Percentiles rank a stretch among this genome's conserved stretches.
Evolutionary conservation across 2,797 vertebrate species (phyloP).

Genomic region (Fringilla coelebs): DNA sequence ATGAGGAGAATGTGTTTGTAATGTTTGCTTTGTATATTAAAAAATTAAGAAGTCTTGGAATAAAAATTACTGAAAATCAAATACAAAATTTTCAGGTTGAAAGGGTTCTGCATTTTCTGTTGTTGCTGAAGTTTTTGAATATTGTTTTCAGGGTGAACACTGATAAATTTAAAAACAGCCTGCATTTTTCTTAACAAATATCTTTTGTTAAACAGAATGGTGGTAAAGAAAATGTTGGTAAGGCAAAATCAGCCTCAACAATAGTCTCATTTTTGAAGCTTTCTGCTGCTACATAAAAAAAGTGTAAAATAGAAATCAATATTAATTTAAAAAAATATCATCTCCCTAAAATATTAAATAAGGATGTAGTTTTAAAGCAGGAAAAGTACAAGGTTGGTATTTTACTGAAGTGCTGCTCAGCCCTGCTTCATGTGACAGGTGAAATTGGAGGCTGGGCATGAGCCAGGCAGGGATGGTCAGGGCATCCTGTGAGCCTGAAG

Average conservation of each 20-base stretch:
- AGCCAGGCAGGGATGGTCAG: background rate
- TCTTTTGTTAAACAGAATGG: background rate
- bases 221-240: background rate
- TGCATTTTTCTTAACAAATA: background rate
- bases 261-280: background rate
- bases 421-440: background rate
- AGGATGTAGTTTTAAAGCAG: background rate
- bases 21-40: background rate
- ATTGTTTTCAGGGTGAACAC: background rate
- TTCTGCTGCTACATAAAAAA: background rate
- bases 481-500: background rate
- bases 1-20: background rate
- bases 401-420: background rate
- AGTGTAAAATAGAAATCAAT: background rate
- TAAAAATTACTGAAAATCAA: background rate
- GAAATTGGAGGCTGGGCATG: background rate
- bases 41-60: background rate
- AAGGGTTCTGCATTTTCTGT: background rate
- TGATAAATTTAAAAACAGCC: background rate
- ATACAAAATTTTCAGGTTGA: background rate
- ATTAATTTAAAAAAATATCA: background rate
- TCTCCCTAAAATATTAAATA: background rate
- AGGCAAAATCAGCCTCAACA: background rate
- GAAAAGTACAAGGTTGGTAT: background rate
- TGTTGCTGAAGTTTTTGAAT: background rate